Conservation (phyloP, 2,113 vertebrate genomes). For the Phrynocephalus versicolor region DNA sequence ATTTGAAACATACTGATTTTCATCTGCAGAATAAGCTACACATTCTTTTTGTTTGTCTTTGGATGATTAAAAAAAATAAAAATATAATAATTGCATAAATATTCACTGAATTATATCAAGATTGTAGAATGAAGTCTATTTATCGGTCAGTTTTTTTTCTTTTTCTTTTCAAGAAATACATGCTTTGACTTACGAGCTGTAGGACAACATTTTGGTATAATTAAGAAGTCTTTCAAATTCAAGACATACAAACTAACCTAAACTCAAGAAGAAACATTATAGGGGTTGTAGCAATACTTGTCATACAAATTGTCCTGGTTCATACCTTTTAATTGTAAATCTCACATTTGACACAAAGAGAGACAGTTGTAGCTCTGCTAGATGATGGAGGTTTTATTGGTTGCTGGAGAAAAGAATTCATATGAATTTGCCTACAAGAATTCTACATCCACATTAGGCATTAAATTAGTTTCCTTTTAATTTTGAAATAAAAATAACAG, state of each 20-base stretch:
- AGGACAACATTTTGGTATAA: background rate
- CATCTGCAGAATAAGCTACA: background rate
- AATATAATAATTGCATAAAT: background rate
- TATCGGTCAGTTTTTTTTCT: background rate
- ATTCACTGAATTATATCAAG: background rate
- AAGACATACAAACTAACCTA: background rate
- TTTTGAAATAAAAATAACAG: too few relatives aligned
- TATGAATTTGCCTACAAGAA: too few relatives aligned
- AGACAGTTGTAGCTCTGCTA: too few relatives aligned
- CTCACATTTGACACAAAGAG: too few relatives aligned
- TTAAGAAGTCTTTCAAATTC: slow-evolving; percentile 1
- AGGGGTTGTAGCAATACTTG: background rate
- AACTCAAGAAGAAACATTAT: background rate
- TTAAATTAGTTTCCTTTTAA: too few relatives aligned
- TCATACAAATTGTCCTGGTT: background rate
- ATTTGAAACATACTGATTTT: background rate
- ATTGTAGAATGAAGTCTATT: background rate
- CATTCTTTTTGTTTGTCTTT: background rate
- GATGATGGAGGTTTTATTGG: too few relatives aligned
- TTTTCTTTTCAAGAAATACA: background rate
- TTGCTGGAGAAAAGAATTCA: too few relatives aligned
- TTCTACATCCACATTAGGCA: too few relatives aligned
- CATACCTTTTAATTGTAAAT: background rate
- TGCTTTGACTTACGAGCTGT: background rate
- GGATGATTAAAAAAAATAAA: background rate